phyloP scores from a whole-genome alignment of 2,113 vertebrate species.

The Aleadryas rufinucha region DNA sequence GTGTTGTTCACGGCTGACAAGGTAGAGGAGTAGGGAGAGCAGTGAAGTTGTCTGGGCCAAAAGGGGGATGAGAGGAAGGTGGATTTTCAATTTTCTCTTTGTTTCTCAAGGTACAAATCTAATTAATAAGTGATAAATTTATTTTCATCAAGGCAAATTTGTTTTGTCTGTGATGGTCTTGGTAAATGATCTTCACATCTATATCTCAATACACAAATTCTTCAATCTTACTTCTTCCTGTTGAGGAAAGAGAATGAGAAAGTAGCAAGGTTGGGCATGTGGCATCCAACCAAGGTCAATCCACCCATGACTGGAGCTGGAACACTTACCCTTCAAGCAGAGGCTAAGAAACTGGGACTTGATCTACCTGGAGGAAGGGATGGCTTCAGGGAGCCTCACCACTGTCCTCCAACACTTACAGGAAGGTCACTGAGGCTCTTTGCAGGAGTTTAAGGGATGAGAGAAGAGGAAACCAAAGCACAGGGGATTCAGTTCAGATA shows the following conservation, averaged over 20 bases:
- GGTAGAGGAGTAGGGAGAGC: neutral
- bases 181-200: neutral
- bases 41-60: neutral
- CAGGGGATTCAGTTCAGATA: neutral
- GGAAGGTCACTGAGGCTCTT: neutral
- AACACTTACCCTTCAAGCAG: neutral
- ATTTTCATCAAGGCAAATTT: neutral
- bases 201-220: neutral
- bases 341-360: neutral
- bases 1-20: neutral
- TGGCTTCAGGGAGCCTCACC: neutral
- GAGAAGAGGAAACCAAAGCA: neutral
- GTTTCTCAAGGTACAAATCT: neutral
- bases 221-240: neutral
- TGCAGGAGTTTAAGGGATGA: neutral
- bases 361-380: neutral
- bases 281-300: neutral
- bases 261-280: neutral
- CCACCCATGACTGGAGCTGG: fast-evolving
- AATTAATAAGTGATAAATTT: neutral
- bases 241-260: neutral
- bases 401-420: neutral
- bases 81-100: neutral
- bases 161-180: neutral
- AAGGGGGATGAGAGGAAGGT: neutral